Evolutionary conservation across 2,888 invertebrate species (phyloP), one percentile per base, ranked within the genome.

Genomic region (Silvanus unidentatus): DNA sequence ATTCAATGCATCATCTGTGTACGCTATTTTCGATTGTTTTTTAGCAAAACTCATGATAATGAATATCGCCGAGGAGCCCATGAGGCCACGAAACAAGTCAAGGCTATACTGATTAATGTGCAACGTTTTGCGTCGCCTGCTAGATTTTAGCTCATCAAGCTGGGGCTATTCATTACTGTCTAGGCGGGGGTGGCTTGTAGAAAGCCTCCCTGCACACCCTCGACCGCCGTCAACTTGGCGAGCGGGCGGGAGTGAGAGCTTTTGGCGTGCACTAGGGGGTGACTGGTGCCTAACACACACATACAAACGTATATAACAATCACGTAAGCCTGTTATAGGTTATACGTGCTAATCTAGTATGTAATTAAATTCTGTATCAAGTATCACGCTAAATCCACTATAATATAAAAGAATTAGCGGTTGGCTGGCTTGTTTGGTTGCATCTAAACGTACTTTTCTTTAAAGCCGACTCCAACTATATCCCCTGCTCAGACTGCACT

Each of bases 161-260:
- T 54, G 48, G 50, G 58, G 61, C 66, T 63, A 66, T 66, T 66
- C 64, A 66, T 66, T 64, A 66, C 63, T 63, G 64, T 64, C 63
- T 62, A 50, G 48, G 56, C 4, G 22, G 22, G 22, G 22, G 22
- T 22, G 22, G 22, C 8, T 22, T 22, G 22, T 22, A 22, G 22
- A 22, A 3, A 22, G 4, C 22, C 22, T 22, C 22, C 22, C 22
- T 3, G 3, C 8, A 22, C 22, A n/a, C n/a, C n/a, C n/a, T 8
- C 22, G 22, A 22, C 22, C 22, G 22, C 22, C 22, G 4, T 8
- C 8, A 22, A 22, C 4, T 22, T 22, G 22, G 22, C 8, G 22
- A 22, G 8, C 22, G 22, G 3, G 22, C 8, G 22, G 8, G 22
- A 5, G 22, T 5, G 22, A 22, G 22, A 22, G 22, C 3, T 8